These are phyloP conservation scores for Drosophila miranda DNA, from an alignment of 1,140 invertebrate genomes.

Conservation along the genomic window DNA sequence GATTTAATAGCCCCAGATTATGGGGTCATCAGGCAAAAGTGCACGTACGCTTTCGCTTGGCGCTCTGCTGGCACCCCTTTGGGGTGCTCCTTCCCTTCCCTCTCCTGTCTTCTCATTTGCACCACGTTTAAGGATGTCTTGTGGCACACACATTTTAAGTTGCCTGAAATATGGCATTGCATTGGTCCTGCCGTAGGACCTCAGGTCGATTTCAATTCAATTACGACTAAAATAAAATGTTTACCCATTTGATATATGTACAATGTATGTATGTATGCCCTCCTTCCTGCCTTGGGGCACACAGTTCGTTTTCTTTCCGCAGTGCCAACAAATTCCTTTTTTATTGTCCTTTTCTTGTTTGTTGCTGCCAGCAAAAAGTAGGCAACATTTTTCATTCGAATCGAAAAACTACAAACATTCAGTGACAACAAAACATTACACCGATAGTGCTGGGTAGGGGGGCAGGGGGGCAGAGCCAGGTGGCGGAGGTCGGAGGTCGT, in stretches of 20 bases:
- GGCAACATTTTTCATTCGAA: constrained; percentile 59
- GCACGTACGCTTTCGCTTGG: too few relatives aligned
- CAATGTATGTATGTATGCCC: constrained; percentile 14
- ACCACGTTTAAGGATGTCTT: too few relatives aligned
- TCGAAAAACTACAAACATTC: constrained; percentile 31
- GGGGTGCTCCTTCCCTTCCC: too few relatives aligned
- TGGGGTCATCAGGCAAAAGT: constrained; percentile 28
- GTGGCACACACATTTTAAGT: too few relatives aligned
- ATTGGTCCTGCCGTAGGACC: background rate
- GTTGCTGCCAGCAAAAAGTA: constrained; percentile 45
- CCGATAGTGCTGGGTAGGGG: constrained; percentile 41
- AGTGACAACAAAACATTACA: constrained; percentile 57
- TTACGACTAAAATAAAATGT: constrained; percentile 32
- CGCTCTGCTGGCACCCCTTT: too few relatives aligned
- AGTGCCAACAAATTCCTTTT: constrained; percentile 41
- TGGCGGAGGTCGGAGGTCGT: background rate
- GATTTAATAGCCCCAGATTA: constrained; percentile 73
- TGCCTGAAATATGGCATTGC: too few relatives aligned
- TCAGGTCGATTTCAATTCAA: constrained; percentile 41
- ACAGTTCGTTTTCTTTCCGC: constrained; percentile 50
- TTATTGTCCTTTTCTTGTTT: constrained; percentile 16
- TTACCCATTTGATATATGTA: constrained; percentile 20
- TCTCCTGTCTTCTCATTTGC: too few relatives aligned
- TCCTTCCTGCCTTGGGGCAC: constrained; percentile 23
- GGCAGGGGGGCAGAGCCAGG: background rate